Evolutionary conservation across 2,888 invertebrate genomes (phyloP).

Genomic region (Thelaira solivaga): DNA sequence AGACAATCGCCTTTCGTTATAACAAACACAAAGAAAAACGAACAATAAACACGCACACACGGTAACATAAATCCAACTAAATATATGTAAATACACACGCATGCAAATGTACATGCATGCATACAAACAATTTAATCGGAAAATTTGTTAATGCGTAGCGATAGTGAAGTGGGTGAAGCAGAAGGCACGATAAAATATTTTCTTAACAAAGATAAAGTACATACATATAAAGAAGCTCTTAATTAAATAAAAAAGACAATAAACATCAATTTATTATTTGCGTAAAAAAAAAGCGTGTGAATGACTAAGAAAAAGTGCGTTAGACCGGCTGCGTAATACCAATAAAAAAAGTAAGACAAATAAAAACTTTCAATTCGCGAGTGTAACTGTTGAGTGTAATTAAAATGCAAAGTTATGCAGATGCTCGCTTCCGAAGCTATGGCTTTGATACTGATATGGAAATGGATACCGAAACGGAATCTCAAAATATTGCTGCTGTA

Average conservation of each 20-base stretch:
- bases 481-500: conserved; percentile 43
- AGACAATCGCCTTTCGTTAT: neutral
- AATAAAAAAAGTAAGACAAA: neutral
- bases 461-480: conserved; percentile 74
- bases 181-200: neutral
- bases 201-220: conserved; percentile 4
- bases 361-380: too few relatives aligned
- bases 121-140: conserved; percentile 39
- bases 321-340: too few relatives aligned
- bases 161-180: neutral
- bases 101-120: too few relatives aligned
- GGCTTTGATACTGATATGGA: conserved; percentile 77
- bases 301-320: too few relatives aligned
- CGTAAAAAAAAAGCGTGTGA: too few relatives aligned
- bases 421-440: conserved; percentile 75
- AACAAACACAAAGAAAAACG: neutral
- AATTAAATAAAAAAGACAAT: too few relatives aligned
- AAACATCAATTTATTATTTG: too few relatives aligned
- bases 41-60: neutral
- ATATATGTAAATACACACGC: too few relatives aligned
- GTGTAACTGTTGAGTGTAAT: neutral
- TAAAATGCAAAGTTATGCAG: conserved; percentile 74
- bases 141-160: conserved; percentile 32
- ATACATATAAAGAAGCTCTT: neutral
- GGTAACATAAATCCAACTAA: conserved; percentile 9